Conservation (phyloP, 2,888 invertebrate species). For the Dorcus parallelipipedus region DNA sequence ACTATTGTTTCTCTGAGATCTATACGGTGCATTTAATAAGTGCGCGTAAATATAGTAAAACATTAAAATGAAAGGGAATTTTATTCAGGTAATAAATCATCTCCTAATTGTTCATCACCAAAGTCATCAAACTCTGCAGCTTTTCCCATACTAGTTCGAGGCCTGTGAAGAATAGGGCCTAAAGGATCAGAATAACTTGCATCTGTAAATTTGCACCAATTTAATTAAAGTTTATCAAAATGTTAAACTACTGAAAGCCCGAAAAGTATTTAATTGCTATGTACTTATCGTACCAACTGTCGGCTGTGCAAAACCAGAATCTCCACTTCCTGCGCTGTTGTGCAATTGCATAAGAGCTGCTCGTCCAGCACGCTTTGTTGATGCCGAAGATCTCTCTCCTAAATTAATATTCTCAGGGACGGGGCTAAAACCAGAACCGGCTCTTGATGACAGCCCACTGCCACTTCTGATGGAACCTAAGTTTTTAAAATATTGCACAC, state of each 20-base stretch:
- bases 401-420: constrained; percentile 48
- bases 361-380: constrained; percentile 34
- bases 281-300: constrained; percentile 21
- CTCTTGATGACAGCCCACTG: constrained; percentile 56
- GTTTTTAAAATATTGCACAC: background rate
- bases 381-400: constrained; percentile 32
- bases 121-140: constrained; percentile 61
- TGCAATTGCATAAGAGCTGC: constrained; percentile 37
- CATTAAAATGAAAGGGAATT: background rate
- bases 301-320: constrained; percentile 42
- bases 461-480: constrained; percentile 54
- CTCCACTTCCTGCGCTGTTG: constrained; percentile 43
- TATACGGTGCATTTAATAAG: background rate
- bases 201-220: constrained; percentile 41
- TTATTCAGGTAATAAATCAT: constrained; percentile 70
- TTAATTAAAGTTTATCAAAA: no score
- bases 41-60: background rate
- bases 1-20: background rate
- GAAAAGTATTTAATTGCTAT: background rate
- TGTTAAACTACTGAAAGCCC: background rate
- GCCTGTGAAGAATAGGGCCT: constrained; percentile 56
- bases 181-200: constrained; percentile 56
- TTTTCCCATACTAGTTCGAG: constrained; percentile 55
- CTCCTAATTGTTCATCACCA: constrained; percentile 70
- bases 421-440: constrained; percentile 54